Base-by-base conservation (phyloP, 23 tunicate genomes). In the Ciona savignyi region DNA sequence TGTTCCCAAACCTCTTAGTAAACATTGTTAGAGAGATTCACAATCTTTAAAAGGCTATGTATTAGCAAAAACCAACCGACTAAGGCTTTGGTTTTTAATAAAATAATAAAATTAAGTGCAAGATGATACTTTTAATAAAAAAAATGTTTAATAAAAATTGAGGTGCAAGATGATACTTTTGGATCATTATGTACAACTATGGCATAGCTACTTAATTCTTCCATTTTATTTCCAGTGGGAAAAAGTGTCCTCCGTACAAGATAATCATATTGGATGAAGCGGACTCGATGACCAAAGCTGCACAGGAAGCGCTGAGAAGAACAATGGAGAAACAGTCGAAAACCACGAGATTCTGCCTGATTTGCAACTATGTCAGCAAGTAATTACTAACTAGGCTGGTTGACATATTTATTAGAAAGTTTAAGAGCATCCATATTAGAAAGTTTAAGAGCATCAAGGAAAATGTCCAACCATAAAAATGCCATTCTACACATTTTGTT, bases 251-350 rank as follows among this genome's bases (percentile, higher is more conserved):
- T 24, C 83, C 91, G 0, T 94, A 86, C 80, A 94, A 94, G 56
- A 76, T 94, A 2, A 73, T 94, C 35, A 94, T 94, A 24, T 73
- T 94, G 20, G 99, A 94, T 76, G 99, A 94, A 65, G 99, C 99
- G 23, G 99, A 94, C 74, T 94, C 99, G 21, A 94, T 94, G 99
- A 94, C 99, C 20, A 94, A 94, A 68, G 85, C 95, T 3, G 91
- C 99, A 20, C 98, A 93, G 63, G 95, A 93, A 77, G 98, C 98
- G 15, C 70, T 93, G 49, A 72, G 98, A 62, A 70, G 98, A 77
- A 93, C 98, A 23, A 93, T 93, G 98, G 98, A 93, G 63, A 86
- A 81, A 35, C 85, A 81, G 56, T 80, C 98, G 1, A 93, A 86
- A 74, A 86, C 85, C 1, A 93, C 98, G 22, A 64, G 98, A 35